Percentiles rank a stretch among this genome's conserved stretches.
These are phyloP conservation scores for Nephrotoma flavescens DNA, from an alignment of 2,888 invertebrate genomes.

Conservation along the genomic window DNA sequence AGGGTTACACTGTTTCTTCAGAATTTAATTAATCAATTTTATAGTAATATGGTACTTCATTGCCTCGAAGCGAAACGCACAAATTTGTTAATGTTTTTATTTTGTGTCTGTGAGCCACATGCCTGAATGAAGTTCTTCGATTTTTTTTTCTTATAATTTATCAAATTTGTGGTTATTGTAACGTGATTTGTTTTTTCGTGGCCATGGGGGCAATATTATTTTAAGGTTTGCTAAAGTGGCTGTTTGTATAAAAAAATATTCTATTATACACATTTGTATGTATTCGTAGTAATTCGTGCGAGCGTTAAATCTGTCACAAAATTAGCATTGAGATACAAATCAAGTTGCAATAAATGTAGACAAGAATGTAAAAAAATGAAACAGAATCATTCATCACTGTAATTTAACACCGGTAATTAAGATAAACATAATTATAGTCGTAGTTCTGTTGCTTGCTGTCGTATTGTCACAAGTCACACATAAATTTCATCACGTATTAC, in stretches of 20 bases:
- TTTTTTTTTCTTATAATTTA: background rate
- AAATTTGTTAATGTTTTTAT: background rate
- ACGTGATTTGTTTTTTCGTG: background rate
- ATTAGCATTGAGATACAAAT: background rate
- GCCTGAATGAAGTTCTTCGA: background rate
- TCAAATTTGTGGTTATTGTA: background rate
- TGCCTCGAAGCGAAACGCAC: background rate
- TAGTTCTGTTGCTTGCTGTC: background rate
- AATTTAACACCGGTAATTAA: background rate
- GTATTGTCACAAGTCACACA: background rate
- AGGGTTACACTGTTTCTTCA: background rate
- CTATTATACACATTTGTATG: background rate
- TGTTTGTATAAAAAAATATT: background rate
- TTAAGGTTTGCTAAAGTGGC: background rate
- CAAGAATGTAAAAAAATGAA: too few relatives aligned
- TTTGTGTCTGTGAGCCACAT: background rate
- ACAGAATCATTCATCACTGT: background rate
- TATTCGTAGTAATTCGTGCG: background rate
- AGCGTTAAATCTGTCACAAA: background rate
- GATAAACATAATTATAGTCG: background rate
- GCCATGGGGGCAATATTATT: background rate
- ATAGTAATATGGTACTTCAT: background rate
- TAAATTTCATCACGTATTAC: background rate
- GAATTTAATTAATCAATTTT: background rate
- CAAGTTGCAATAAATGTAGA: background rate